Conservation (phyloP, 2,113 vertebrate genomes). For the Diadophis punctatus region DNA sequence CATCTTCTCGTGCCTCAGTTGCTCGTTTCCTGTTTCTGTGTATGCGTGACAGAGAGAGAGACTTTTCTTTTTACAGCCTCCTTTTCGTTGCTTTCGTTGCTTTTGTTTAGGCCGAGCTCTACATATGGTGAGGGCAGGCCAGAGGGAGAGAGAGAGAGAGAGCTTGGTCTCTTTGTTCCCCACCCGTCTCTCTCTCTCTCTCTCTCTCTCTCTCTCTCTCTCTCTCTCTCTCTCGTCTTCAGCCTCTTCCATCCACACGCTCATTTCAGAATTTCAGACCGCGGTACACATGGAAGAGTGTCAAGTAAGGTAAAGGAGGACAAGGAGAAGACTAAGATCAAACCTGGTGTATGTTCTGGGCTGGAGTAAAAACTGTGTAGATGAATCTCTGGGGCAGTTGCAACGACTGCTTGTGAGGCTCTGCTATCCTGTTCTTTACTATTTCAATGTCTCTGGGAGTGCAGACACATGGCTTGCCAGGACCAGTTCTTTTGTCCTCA, state of each 20-base stretch:
- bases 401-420: background rate
- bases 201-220: background rate
- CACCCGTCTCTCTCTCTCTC: background rate
- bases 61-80: background rate
- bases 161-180: conserved; percentile 14
- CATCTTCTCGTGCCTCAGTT: background rate
- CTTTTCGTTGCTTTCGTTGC: background rate
- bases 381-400: background rate
- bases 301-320: conserved; percentile 4
- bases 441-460: background rate
- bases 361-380: background rate
- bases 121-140: background rate
- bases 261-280: background rate
- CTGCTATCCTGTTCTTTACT: background rate
- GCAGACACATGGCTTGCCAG: conserved; percentile 25
- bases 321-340: background rate
- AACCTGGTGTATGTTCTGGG: background rate
- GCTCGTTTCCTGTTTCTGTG: background rate
- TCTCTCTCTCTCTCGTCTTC: background rate
- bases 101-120: conserved; percentile 13
- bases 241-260: background rate
- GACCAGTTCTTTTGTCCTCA: conserved; percentile 32
- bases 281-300: background rate
- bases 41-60: background rate
- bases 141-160: background rate